Evolutionary conservation across 2,888 invertebrate genomes (phyloP), one percentile per base, ranked within the genome.

Genomic region (Leucophenga maculata): DNA sequence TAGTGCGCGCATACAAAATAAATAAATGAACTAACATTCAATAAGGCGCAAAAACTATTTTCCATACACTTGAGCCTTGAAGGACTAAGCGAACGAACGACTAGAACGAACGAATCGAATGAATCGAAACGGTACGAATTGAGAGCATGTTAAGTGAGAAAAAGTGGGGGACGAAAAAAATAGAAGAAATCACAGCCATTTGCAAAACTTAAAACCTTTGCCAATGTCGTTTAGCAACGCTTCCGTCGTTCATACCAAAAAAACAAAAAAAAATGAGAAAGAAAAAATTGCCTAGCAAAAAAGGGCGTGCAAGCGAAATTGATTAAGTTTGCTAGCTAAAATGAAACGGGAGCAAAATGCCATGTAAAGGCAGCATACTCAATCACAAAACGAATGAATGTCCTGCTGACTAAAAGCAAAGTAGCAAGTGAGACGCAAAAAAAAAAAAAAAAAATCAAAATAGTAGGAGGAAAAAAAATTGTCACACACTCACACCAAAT

Each of bases 321-420:
- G 83, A 81, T 81, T 81, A 81, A 81, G 80, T 81, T 79, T 80
- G 83, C 18, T 50, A n/a, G 50, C 50, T 18, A 62, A 62, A 64
- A 64, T 18, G 39, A 60, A 60, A 44, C 18, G 18, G 50, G 50
- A 50, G 18, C n/a, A 50, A 50, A 50, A 50, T 50, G n/a, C 13
- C n/a, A 20, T 39, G 18, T 13, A 18, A 60, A 60, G 39, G 20
- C 16, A 16, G 22, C 60, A 32, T 46, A 46, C 62, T 64, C 62
- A 64, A 48, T 64, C 62, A 64, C 62, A 64, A 64, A 64, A 64
- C 46, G 46, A 64, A 64, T 64, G 48, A 64, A 64, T 64, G 62
- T 64, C 62, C 62, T 64, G 62, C 46, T 48, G 62, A 32, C 48
- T 64, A 39, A 20, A 18, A 39, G 39, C 39, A 39, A 39, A 39